phyloP scores from a whole-genome alignment of 2,888 invertebrate species.

The Drosophila mercatorum region DNA sequence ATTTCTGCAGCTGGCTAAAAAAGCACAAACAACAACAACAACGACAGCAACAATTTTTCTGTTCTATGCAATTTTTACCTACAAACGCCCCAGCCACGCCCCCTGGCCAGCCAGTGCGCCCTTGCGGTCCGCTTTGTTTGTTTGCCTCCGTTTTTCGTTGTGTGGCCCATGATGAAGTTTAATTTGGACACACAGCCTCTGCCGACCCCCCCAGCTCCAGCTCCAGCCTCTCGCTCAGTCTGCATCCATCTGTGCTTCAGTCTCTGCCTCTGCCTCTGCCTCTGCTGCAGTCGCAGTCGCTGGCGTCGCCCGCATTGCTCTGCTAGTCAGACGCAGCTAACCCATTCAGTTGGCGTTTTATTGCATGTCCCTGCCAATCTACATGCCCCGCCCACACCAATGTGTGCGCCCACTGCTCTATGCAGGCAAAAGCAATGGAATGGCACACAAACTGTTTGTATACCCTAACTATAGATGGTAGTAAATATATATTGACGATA shows the following conservation, averaged over 20 bases:
- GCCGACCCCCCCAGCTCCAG: background rate
- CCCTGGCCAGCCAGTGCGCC: background rate
- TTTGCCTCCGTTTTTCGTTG: conserved; percentile 55
- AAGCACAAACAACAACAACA: conserved; percentile 21
- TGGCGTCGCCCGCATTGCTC: conserved; percentile 58
- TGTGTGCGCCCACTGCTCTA: background rate
- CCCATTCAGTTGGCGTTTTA: conserved; percentile 57
- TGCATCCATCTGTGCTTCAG: background rate
- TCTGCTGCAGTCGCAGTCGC: background rate
- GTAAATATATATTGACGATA: background rate
- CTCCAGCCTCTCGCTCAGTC: background rate
- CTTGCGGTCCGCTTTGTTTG: conserved; percentile 60
- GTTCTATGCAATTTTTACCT: conserved; percentile 73
- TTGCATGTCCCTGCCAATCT: conserved; percentile 58
- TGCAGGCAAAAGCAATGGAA: conserved; percentile 15
- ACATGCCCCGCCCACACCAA: conserved; percentile 15
- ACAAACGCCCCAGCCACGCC: conserved; percentile 46
- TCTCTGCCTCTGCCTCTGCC: background rate
- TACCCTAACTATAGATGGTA: background rate
- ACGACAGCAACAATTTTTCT: conserved; percentile 17
- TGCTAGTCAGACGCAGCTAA: conserved; percentile 8
- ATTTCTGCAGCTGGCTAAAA: conserved; percentile 68
- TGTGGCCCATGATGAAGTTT: conserved; percentile 77
- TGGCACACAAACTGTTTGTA: background rate
- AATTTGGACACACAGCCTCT: conserved; percentile 63